Evolutionary conservation across 2,797 vertebrate genomes (phyloP).

Genomic region (Bradypodion pumilum): DNA sequence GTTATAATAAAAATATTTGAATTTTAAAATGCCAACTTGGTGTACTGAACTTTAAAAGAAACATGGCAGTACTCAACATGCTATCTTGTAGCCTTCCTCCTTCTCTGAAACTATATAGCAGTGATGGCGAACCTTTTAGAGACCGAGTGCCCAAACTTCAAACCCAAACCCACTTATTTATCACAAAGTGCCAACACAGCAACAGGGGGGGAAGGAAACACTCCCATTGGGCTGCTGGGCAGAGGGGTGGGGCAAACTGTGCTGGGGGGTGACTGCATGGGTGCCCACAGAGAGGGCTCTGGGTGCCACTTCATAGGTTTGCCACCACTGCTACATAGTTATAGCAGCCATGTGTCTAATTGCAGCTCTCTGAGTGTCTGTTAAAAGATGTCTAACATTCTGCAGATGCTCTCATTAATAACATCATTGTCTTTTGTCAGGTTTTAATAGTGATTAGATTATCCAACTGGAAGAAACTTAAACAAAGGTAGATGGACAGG

Average conservation of each 20-base stretch:
- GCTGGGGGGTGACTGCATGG: no score
- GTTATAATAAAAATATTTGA: slow-evolving; percentile 53
- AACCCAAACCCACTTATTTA: no score
- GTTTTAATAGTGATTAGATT: slow-evolving; percentile 65
- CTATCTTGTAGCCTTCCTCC: background rate
- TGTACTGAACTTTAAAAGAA: slow-evolving; percentile 33
- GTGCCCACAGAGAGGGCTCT: no score
- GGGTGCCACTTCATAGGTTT: no score
- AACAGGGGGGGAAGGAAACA: no score
- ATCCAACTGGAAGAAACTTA: slow-evolving; percentile 72
- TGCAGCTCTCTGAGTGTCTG: slow-evolving; percentile 59
- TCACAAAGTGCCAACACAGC: no score
- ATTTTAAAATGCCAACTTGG: slow-evolving; percentile 48
- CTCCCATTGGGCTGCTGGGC: no score
- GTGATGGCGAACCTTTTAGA: no score
- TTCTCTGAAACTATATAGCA: slow-evolving; percentile 46
- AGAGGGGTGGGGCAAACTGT: no score
- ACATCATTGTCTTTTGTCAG: slow-evolving; percentile 68
- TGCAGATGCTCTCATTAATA: slow-evolving; percentile 72
- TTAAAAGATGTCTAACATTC: slow-evolving; percentile 63
- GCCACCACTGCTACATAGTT: slow-evolving; percentile 49
- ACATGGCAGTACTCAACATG: slow-evolving; percentile 53
- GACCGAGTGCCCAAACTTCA: no score
- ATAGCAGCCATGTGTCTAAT: slow-evolving; percentile 65
- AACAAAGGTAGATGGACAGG: slow-evolving; percentile 68